A percentile compares a stretch with the other conserved stretches of the same genome.
These are phyloP conservation scores for Thripadectes ignobilis DNA, from an alignment of 2,797 vertebrate species.

Conservation along the genomic window DNA sequence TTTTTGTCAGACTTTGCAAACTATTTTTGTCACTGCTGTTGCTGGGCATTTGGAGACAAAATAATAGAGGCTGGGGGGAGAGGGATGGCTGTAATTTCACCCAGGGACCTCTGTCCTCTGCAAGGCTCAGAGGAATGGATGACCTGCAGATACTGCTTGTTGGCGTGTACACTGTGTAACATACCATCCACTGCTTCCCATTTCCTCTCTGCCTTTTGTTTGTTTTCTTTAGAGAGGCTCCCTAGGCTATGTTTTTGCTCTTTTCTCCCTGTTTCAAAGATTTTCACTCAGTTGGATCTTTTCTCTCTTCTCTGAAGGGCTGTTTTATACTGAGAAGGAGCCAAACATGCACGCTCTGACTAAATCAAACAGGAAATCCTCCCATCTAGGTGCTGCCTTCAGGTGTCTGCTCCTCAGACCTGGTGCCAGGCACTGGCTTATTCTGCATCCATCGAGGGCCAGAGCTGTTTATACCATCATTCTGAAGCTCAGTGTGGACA, in stretches of 20 bases:
- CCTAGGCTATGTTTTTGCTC: conserved; percentile 9
- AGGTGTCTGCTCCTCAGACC: neutral
- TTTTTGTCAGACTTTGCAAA: neutral
- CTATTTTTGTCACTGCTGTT: conserved; percentile 38
- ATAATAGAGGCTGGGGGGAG: neutral
- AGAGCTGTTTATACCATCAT: neutral
- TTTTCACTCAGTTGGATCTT: neutral
- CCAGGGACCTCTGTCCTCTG: neutral
- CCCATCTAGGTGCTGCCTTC: neutral
- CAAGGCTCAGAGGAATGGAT: neutral
- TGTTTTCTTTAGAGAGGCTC: conserved; percentile 3
- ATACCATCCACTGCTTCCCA: conserved; percentile 3
- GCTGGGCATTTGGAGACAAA: conserved; percentile 34
- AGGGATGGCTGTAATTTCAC: neutral
- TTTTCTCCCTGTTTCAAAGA: neutral
- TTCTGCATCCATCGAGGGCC: neutral
- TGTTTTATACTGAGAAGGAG: neutral
- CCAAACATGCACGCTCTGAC: fast-evolving
- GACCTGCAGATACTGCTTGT: conserved; percentile 15
- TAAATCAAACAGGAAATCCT: neutral
- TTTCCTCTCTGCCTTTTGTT: conserved; percentile 41
- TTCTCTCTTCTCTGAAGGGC: neutral
- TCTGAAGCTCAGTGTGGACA: neutral
- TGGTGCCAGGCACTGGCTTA: neutral
- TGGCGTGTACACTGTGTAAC: conserved; percentile 30